These are phyloP conservation scores for Phaonia tiefii DNA, from an alignment of 2,888 invertebrate genomes.

Conservation along the genomic window DNA sequence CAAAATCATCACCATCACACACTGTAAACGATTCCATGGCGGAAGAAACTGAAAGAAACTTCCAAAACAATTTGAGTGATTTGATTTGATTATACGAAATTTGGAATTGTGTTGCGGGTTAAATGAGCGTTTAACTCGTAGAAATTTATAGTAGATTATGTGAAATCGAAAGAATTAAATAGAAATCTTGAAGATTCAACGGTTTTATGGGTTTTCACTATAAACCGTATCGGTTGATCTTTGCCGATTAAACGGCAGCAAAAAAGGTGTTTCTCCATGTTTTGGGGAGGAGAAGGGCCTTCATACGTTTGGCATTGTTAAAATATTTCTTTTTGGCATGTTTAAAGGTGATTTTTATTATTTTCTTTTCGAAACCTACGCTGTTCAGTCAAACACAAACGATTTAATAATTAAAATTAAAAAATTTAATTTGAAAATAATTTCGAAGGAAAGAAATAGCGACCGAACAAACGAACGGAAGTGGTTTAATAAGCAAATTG, in stretches of 20 bases:
- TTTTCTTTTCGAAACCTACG: conserved; percentile 30
- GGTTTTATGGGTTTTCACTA: conserved; percentile 63
- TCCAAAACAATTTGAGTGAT: conserved; percentile 46
- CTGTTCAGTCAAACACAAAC: not conserved
- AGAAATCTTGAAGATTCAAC: conserved; percentile 34
- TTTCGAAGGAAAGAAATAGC: not conserved
- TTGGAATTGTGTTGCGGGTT: conserved; percentile 24
- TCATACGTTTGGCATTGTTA: conserved; percentile 7
- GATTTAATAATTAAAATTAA: conserved; percentile 46
- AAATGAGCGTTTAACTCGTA: conserved; percentile 57
- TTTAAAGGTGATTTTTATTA: conserved; percentile 62
- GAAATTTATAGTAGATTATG: conserved; percentile 37
- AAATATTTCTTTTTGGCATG: conserved; percentile 65
- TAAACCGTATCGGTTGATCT: conserved; percentile 55
- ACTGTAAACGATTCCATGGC: conserved; percentile 3
- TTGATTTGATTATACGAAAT: conserved; percentile 37
- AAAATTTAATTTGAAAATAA: conserved; percentile 35
- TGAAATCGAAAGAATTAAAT: conserved; percentile 51
- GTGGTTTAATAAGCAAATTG: conserved; percentile 32
- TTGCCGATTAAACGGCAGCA: conserved; percentile 41
- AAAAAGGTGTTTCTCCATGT: conserved; percentile 4
- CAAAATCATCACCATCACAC: not conserved
- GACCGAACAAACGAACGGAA: conserved; percentile 33
- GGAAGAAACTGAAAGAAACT: too few relatives aligned
- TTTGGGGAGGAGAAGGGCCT: conserved; percentile 7